phyloP scores from a whole-genome alignment of 2,113 vertebrate species.

The Stigmatopora argus region DNA sequence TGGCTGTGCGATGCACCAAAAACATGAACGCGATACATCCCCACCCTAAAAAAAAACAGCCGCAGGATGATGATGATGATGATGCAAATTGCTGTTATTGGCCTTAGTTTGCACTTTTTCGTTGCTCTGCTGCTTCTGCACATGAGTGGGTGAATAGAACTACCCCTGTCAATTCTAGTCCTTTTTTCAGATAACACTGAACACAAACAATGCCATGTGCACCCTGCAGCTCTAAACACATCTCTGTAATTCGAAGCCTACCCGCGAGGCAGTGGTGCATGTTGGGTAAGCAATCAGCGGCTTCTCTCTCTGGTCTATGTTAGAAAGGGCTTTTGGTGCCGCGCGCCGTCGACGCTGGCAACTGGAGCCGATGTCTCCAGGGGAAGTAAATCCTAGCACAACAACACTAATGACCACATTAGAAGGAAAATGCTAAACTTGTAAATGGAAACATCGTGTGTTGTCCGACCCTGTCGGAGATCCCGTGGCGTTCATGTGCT shows the following conservation, averaged over 20 bases:
- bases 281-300: conserved; percentile 58
- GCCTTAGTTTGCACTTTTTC: not conserved
- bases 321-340: conserved; percentile 62
- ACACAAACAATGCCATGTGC: conserved; percentile 10
- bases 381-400: conserved; percentile 56
- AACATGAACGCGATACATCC: too few relatives aligned
- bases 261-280: conserved; percentile 54
- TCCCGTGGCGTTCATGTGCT: not conserved
- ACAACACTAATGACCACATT: conserved; percentile 75
- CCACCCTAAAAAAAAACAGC: too few relatives aligned
- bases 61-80: not conserved
- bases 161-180: not conserved
- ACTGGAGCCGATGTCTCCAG: conserved; percentile 48
- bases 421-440: conserved; percentile 64
- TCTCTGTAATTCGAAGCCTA: conserved; percentile 17
- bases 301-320: conserved; percentile 24
- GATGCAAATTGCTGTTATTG: not conserved
- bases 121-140: not conserved
- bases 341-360: conserved; percentile 65
- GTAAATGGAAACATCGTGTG: conserved; percentile 63
- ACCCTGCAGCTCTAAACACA: conserved; percentile 17
- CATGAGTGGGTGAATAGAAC: not conserved
- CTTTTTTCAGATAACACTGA: not conserved
- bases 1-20: too few relatives aligned
- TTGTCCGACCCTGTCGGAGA: conserved; percentile 16